Evolutionary conservation across 2,113 vertebrate species (phyloP).

Genomic region (Hyperoodon ampullatus): DNA sequence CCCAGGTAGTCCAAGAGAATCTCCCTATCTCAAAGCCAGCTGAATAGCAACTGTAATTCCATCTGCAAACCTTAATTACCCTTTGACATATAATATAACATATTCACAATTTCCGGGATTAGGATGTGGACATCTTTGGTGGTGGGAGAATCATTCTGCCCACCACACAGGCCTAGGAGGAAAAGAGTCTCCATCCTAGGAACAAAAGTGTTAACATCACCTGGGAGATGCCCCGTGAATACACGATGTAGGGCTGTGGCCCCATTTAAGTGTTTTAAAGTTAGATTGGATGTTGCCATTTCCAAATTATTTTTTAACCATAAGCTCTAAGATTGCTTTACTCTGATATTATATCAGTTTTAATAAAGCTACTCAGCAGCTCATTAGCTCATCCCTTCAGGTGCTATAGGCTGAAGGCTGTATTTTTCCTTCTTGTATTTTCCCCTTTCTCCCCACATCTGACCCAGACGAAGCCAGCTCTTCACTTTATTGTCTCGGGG

Average conservation of each 20-base stretch:
- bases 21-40: background rate
- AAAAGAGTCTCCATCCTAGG: background rate
- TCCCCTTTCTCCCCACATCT: background rate
- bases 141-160: background rate
- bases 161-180: background rate
- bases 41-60: background rate
- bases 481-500: background rate
- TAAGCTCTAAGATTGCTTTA: background rate
- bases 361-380: background rate
- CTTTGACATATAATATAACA: background rate
- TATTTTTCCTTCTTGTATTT: background rate
- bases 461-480: background rate
- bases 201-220: background rate
- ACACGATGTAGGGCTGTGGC: background rate
- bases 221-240: background rate
- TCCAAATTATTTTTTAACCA: constrained; percentile 23
- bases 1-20: background rate
- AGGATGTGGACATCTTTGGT: background rate
- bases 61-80: background rate
- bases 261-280: background rate
- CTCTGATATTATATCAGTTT: constrained; percentile 19
- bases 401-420: background rate
- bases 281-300: background rate
- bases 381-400: background rate
- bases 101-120: background rate